Evolutionary conservation across 1,140 invertebrate genomes (phyloP).

Genomic region (Drosophila lowei): DNA sequence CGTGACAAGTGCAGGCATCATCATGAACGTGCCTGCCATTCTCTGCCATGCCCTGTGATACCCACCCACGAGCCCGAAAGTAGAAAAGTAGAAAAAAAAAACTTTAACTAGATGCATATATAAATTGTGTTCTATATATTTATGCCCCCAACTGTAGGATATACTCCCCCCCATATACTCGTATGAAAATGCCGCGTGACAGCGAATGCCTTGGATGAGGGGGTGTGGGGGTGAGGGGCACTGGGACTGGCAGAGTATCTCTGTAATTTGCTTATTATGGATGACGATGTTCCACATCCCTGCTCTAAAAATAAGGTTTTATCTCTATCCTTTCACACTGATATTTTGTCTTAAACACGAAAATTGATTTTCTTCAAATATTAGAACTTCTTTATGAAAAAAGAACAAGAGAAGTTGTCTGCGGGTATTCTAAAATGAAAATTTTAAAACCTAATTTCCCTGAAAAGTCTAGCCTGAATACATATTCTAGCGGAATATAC

Average conservation of each 20-base stretch:
- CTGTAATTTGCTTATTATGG: slow-evolving; percentile 67
- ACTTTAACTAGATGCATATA: slow-evolving; percentile 74
- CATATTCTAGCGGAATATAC: too few relatives aligned
- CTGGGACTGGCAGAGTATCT: slow-evolving; percentile 23
- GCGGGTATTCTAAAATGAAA: too few relatives aligned
- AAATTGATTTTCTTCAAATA: too few relatives aligned
- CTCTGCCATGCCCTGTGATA: background rate
- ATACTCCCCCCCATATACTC: slow-evolving; percentile 31
- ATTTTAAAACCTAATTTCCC: too few relatives aligned
- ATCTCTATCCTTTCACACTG: background rate
- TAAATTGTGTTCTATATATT: slow-evolving; percentile 77
- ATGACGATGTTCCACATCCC: background rate
- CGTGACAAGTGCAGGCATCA: slow-evolving; percentile 75
- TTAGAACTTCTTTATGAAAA: too few relatives aligned
- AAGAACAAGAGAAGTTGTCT: too few relatives aligned
- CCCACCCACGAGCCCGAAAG: slow-evolving; percentile 1
- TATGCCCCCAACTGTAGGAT: slow-evolving; percentile 35
- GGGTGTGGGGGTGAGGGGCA: background rate
- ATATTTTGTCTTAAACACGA: background rate
- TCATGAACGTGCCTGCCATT: slow-evolving; percentile 48
- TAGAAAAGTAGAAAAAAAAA: slow-evolving; percentile 40
- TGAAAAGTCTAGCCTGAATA: too few relatives aligned
- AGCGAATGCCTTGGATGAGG: background rate
- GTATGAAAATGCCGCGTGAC: slow-evolving; percentile 59
- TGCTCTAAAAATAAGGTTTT: background rate